Evolutionary conservation across 2,797 vertebrate genomes (phyloP).

Genomic region (Enteromius viviparus): DNA sequence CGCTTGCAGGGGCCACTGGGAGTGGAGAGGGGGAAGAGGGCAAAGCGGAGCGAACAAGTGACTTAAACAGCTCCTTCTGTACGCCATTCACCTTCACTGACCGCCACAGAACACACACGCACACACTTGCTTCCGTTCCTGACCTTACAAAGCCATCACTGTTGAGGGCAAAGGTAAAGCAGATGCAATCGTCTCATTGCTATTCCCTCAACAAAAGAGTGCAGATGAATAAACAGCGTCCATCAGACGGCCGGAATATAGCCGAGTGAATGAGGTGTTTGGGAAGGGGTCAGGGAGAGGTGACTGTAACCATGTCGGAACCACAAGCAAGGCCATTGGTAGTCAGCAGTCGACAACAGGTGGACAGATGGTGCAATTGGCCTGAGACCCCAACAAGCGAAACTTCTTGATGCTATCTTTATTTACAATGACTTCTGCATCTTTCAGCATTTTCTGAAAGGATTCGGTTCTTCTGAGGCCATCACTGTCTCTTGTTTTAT

Average conservation of each 20-base stretch:
- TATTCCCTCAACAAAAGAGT: slow-evolving; percentile 59
- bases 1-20: slow-evolving; percentile 71
- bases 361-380: slow-evolving; percentile 29
- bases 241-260: slow-evolving; percentile 48
- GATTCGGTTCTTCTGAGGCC: neutral
- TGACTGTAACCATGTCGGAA: slow-evolving; percentile 48
- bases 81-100: slow-evolving; percentile 40
- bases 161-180: slow-evolving; percentile 47
- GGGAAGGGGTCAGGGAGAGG: slow-evolving; percentile 42
- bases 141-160: slow-evolving; percentile 52
- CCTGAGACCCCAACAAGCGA: slow-evolving; percentile 26
- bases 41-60: slow-evolving; percentile 21
- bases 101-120: slow-evolving; percentile 31
- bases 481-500: neutral
- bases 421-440: neutral
- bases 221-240: slow-evolving; percentile 55
- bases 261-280: slow-evolving; percentile 44
- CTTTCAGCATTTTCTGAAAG: neutral
- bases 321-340: slow-evolving; percentile 18
- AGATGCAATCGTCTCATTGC: slow-evolving; percentile 57
- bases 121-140: slow-evolving; percentile 42
- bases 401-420: slow-evolving; percentile 36
- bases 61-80: slow-evolving; percentile 53
- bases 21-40: slow-evolving; percentile 24
- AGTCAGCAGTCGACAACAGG: slow-evolving; percentile 43